These are phyloP conservation scores for Rhynchotus rufescens DNA, from an alignment of 2,797 vertebrate species.

Conservation along the genomic window DNA sequence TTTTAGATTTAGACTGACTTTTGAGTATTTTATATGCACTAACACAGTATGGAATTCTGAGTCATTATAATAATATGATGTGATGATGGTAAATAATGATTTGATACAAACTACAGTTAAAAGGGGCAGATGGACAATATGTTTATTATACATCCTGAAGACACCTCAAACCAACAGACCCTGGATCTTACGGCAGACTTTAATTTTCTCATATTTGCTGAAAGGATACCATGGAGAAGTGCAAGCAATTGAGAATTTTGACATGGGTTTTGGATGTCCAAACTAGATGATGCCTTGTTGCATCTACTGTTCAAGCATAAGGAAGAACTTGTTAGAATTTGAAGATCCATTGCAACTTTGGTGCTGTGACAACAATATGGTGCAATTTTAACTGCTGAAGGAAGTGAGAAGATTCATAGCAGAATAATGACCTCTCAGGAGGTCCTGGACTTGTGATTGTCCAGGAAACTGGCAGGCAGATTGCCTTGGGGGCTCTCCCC, in stretches of 20 bases:
- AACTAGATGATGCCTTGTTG: neutral
- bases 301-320: neutral
- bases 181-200: neutral
- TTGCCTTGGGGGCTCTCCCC: neutral
- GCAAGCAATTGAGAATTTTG: neutral
- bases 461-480: neutral
- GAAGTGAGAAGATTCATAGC: neutral
- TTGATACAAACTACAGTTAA: neutral
- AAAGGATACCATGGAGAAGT: neutral
- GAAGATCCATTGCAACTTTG: fast-evolving
- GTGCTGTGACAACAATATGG: neutral
- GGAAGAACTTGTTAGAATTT: neutral
- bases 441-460: neutral
- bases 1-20: neutral
- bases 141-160: neutral
- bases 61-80: neutral
- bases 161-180: neutral
- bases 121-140: neutral
- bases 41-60: neutral
- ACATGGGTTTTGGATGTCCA: neutral
- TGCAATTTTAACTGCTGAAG: neutral
- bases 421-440: neutral
- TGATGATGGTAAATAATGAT: neutral
- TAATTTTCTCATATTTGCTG: neutral
- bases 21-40: neutral